Percentiles rank a stretch among this genome's conserved stretches.
These are phyloP conservation scores for Calyptomena viridis DNA, from an alignment of 2,113 vertebrate species.

Conservation along the genomic window DNA sequence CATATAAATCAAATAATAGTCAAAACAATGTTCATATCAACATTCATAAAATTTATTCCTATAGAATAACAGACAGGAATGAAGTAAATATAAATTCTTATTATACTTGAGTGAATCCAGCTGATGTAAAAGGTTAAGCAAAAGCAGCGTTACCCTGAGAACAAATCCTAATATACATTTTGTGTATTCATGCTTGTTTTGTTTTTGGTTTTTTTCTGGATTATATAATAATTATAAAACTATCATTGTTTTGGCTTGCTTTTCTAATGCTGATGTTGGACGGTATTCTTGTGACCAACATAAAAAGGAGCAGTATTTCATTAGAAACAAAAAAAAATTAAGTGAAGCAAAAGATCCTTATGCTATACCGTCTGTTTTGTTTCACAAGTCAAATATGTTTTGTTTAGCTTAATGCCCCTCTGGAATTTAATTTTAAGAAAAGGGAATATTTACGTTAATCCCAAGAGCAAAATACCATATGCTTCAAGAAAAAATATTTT, in stretches of 20 bases:
- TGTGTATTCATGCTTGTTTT: not conserved
- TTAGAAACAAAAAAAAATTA: not conserved
- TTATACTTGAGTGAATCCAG: not conserved
- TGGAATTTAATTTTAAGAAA: not conserved
- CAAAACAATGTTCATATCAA: not conserved
- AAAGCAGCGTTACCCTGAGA: not conserved
- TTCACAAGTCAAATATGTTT: not conserved
- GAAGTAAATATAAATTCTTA: not conserved
- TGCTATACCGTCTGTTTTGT: not conserved
- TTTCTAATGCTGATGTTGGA: not conserved
- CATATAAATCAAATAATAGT: not conserved
- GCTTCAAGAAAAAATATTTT: not conserved
- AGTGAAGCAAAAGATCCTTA: not conserved
- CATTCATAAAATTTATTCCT: not conserved
- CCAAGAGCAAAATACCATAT: not conserved
- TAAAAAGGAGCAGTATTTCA: not conserved
- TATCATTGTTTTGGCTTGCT: not conserved
- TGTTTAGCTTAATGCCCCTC: not conserved
- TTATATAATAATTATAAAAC: not conserved
- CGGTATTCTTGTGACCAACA: not conserved
- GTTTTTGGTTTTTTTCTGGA: not conserved
- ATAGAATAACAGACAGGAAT: not conserved
- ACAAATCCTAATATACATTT: not conserved
- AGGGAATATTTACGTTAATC: not conserved
- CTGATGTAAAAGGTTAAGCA: not conserved